These are phyloP conservation scores for Drosophila malerkotliana DNA, from an alignment of 1,140 invertebrate species.

Conservation along the genomic window DNA sequence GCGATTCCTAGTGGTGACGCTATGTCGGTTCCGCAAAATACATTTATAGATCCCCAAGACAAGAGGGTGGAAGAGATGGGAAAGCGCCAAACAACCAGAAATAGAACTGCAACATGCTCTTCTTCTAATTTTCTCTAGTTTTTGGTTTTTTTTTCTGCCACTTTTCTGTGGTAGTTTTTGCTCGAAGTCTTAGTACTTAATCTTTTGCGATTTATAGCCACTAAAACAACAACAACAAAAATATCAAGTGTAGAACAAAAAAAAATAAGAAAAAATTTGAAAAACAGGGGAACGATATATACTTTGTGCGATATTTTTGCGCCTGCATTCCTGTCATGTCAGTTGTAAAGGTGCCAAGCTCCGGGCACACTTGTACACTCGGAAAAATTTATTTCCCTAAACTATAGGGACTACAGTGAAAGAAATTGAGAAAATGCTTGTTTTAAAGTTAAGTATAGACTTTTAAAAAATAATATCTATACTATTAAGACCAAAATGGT, in stretches of 20 bases:
- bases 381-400: neutral
- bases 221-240: slow-evolving; percentile 9
- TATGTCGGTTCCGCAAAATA: slow-evolving; percentile 74
- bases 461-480: too few relatives aligned
- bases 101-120: slow-evolving; percentile 65
- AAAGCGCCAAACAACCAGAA: slow-evolving; percentile 75
- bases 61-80: slow-evolving; percentile 12
- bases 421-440: neutral
- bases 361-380: slow-evolving; percentile 7
- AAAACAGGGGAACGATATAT: slow-evolving; percentile 17
- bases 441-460: too few relatives aligned
- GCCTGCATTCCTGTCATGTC: slow-evolving; percentile 65
- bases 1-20: slow-evolving; percentile 57
- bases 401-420: too few relatives aligned
- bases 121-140: slow-evolving; percentile 1
- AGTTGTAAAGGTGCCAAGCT: slow-evolving; percentile 38
- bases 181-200: slow-evolving; percentile 56
- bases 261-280: slow-evolving; percentile 1
- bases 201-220: slow-evolving; percentile 75
- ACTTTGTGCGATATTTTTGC: slow-evolving; percentile 49
- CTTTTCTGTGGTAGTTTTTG: neutral
- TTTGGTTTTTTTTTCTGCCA: slow-evolving; percentile 17
- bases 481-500: too few relatives aligned
- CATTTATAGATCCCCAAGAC: slow-evolving; percentile 53
- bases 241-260: neutral